Conservation (phyloP, 2,888 invertebrate species). For the Lymantria dispar region DNA sequence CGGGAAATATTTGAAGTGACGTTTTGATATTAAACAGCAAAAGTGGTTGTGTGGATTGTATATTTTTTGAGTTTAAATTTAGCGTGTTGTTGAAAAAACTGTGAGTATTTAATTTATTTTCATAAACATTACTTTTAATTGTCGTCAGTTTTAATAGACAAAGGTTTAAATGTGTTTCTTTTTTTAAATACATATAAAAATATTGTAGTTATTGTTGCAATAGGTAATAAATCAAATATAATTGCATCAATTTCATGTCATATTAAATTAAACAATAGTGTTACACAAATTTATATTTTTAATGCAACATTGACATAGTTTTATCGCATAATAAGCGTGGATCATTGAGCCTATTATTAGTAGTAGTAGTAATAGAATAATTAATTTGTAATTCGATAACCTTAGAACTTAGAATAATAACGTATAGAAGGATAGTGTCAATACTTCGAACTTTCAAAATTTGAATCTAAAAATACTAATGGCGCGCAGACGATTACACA, state of each 20-base stretch:
- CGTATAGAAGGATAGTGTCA: no score
- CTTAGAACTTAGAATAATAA: no score
- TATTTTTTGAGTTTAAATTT: constrained; percentile 9
- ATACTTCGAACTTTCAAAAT: no score
- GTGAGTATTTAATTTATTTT: constrained; percentile 17
- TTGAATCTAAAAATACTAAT: no score
- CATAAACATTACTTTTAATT: not conserved
- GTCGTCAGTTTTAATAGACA: not conserved
- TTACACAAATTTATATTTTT: not conserved
- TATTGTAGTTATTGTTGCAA: no score
- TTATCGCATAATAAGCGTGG: no score
- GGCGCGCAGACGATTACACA: no score
- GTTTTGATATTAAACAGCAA: constrained; percentile 11
- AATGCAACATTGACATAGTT: not conserved
- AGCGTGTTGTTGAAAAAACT: not conserved
- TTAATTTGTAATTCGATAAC: no score
- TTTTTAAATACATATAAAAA: no score
- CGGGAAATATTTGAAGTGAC: constrained; percentile 27
- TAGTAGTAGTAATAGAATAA: no score
- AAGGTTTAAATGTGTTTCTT: not conserved
- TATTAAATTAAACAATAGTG: not conserved
- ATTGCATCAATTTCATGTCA: not conserved
- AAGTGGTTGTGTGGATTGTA: constrained; percentile 15
- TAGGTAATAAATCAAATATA: not conserved
- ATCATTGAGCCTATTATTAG: no score